Evolutionary conservation across 2,113 vertebrate genomes (phyloP), one percentile per base, ranked within the genome.

Genomic region (Tetrao urogallus): DNA sequence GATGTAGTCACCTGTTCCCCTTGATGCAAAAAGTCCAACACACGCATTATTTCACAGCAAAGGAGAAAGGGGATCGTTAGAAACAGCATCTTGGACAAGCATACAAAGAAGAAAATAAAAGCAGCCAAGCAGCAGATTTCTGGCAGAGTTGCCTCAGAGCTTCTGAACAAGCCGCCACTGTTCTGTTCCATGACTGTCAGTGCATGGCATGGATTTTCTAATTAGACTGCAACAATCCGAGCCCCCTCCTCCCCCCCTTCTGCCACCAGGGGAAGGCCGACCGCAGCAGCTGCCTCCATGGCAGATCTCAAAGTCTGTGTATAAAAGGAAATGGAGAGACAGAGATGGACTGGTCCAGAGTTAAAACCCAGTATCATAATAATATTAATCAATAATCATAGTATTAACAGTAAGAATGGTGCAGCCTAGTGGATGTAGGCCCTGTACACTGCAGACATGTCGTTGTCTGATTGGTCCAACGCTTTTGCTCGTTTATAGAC

Each of bases 401-500:
- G 32, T 97, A 97, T 95, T 96, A 93, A 96, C 94, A 97, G 95
- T 96, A 94, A 95, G 90, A 94, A 81, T 13, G 91, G 96, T 97
- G 93, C 63, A 86, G 96, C 97, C 98, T 98, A 99, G 98, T 99
- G 99, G 94, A 99, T 99, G 95, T 99, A 99, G 97, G 99, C 99
- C 97, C 99, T 98, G 98, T 99, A 99, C 94, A 99, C 99, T 50
- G 99, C 99, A 58, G 99, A 99, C 97, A 99, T 99, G 78, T 99
- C 99, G 56, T 99, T 99, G 97, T 99, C 99, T 24, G 99, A 99
- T 98, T 99, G 99, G 98, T 99, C 99, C 99, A 99, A 98, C 82
- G 99, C 99, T 98, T 99, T 99, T 86, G 99, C 99, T 97, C 99
- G 98, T 98, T 99, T 99, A 96, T 99, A 99, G 58, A 99, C 99